These are phyloP conservation scores for Eretmocerus hayati DNA, from an alignment of 2,888 invertebrate species.

Conservation along the genomic window DNA sequence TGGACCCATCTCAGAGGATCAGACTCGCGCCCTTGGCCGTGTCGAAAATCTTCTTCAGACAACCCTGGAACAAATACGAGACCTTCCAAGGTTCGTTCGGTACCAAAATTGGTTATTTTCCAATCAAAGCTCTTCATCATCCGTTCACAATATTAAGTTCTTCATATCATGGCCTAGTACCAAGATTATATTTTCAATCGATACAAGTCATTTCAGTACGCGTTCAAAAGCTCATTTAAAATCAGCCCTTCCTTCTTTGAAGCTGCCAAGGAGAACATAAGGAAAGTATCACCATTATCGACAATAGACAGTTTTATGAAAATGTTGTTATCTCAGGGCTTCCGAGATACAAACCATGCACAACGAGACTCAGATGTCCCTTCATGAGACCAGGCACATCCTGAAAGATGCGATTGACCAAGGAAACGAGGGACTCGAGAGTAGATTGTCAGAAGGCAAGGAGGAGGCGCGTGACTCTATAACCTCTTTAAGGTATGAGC, in stretches of 20 bases:
- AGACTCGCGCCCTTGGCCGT: conserved; percentile 28
- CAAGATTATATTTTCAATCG: too few species aligned
- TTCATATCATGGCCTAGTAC: too few species aligned
- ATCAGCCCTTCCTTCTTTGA: too few species aligned
- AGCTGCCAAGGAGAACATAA: too few species aligned
- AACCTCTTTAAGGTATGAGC: conserved; percentile 14
- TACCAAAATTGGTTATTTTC: too few species aligned
- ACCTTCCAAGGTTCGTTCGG: conserved; percentile 34
- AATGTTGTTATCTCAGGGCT: too few species aligned
- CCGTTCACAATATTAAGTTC: too few species aligned
- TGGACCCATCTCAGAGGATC: conserved; percentile 34
- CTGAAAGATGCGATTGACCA: conserved; percentile 38
- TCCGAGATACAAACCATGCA: conserved; percentile 53
- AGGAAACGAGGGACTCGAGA: conserved; percentile 49
- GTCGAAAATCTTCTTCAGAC: conserved; percentile 34
- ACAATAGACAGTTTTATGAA: too few species aligned
- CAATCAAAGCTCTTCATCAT: too few species aligned
- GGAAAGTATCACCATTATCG: too few species aligned
- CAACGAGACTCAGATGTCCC: conserved; percentile 57
- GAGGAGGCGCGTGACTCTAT: conserved; percentile 55
- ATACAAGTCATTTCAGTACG: too few species aligned
- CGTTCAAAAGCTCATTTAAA: background rate
- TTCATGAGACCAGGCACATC: conserved; percentile 52
- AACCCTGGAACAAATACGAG: conserved; percentile 30
- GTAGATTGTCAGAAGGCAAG: conserved; percentile 52